Base-by-base conservation (phyloP, 2,888 invertebrate genomes). In the Pyrocoelia pectoralis region DNA sequence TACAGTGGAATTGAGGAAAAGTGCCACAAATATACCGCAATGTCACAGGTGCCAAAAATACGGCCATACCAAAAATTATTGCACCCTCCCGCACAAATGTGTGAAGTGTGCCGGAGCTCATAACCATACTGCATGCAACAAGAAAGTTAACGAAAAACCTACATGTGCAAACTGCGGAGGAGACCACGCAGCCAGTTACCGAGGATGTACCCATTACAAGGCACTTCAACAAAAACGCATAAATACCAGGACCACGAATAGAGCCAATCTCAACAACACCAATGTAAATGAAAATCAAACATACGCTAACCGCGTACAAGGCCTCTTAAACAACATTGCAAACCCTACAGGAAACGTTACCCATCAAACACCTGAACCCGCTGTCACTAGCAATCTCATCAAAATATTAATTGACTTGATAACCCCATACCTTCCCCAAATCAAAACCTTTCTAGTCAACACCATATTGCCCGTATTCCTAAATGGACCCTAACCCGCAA, bases 1-100 rank as follows among this genome's bases (percentile, higher is more conserved):
- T 13, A 51, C 40, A 19, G 51, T 58, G 4, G 49, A 56, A 38
- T n/a, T 12, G 1, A 56, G 49, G 29, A 48, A 29, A 14, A 33
- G 4, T 10, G 33, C n/a, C 48, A 14, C 29, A 4, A 5, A 41
- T 8, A 54, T 10, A 48, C 33, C 29, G 4, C n/a, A 15, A 41
- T 46, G 33, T n/a, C 29, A 33, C 19, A 18, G 43, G 24, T 33
- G 54, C 17, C 48, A 66, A 51, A 2, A 18, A 48, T 18, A 33
- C 19, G 55, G 40, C 19, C 55, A 51, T 14, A 60, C 60, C 9
- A 51, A 65, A 38, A 61, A 61, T 33, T 61, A 56, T 17, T 63
- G 57, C 19, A 54, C 13, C 52, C 19, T 63, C 48, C 14, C 28
- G 15, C 19, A 46, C 10, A 50, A 43, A 29, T 61, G 57, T 24